A percentile compares a stretch with the other conserved stretches of the same genome.
Evolutionary conservation across 1,140 invertebrate species (phyloP).

Genomic region (Trachymyrmex cornetzi): DNA sequence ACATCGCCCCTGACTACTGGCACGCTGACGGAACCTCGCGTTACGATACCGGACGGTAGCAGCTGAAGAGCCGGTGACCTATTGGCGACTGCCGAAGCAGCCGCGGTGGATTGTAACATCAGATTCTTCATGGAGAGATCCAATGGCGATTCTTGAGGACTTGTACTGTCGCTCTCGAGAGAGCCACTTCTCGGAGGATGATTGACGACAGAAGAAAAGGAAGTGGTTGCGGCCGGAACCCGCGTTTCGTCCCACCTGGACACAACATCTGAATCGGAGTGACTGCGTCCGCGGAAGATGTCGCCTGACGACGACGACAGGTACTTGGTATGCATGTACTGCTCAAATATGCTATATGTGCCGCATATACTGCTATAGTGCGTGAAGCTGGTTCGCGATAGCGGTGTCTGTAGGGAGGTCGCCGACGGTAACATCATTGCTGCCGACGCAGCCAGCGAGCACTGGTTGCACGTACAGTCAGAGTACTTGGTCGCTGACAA

Average conservation of each 20-base stretch:
- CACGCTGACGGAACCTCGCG: constrained; percentile 88
- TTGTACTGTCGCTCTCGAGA: constrained; percentile 79
- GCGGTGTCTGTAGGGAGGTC: constrained; percentile 87
- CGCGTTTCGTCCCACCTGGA: constrained; percentile 87
- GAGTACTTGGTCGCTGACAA: constrained; percentile 74
- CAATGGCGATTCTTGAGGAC: constrained; percentile 93
- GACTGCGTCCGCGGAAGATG: constrained; percentile 89
- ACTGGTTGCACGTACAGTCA: constrained; percentile 82
- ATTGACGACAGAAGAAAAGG: constrained; percentile 70
- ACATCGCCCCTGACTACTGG: constrained; percentile 92
- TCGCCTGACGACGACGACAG: constrained; percentile 88
- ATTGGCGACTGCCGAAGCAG: constrained; percentile 44
- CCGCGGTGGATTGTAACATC: constrained; percentile 64
- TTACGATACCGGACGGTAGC: constrained; percentile 87
- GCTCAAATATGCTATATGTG: constrained; percentile 88
- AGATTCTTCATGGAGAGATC: constrained; percentile 93
- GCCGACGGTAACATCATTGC: constrained; percentile 82
- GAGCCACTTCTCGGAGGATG: constrained; percentile 77
- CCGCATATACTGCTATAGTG: constrained; percentile 78
- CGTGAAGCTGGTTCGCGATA: constrained; percentile 88
- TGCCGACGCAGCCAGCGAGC: constrained; percentile 74
- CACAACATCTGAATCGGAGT: constrained; percentile 91
- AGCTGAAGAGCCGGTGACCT: constrained; percentile 85
- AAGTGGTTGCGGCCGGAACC: constrained; percentile 70
- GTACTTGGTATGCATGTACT: constrained; percentile 92